Evolutionary conservation across 1,140 invertebrate genomes (phyloP), one percentile per base, ranked within the genome.

Genomic region (Melipona quadrifasciata): DNA sequence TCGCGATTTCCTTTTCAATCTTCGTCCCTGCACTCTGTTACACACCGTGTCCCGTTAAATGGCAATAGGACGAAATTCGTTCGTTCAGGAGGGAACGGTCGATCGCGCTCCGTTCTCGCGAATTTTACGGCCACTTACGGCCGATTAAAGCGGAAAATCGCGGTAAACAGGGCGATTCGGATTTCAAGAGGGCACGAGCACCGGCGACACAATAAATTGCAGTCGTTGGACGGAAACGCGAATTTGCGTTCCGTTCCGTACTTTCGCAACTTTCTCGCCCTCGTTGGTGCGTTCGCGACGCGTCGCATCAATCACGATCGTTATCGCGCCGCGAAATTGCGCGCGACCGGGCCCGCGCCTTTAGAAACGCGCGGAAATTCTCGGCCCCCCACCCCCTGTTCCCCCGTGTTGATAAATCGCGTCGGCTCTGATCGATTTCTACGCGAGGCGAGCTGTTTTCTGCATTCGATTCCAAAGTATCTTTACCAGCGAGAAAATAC

Each of bases 201-300:
- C 12, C n/a, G 19, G 31, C 24, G 57, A 64, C 53, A 58, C 86
- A 19, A 79, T 71, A 77, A 82, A 84, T 88, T 71, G 87, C 82
- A 64, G 82, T 83, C 81, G 82, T 82, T 82, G 77, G 53, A n/a
- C 72, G 51, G 73, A 39, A 82, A 77, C 81, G 31, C 61, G 81
- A 68, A 77, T 82, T 81, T 74, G 80, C 80, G 70, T 55, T 64
- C n/a, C 19, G 16, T 39, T 39, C 19, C 27, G 70, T 65, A 65
- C 58, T 75, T 31, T 34, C 39, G 24, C 47, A 73, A 65, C 80
- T 65, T 82, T 82, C 71, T 21, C 70, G 55, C 19, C 53, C 47
- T 39, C 39, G 39, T 47, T 14, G 39, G 17, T 16, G 17, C n/a
- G 21, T n/a, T 8, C 24, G 34, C 39, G 39, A 11, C 74, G 24